Conservation (phyloP, 2,797 vertebrate species). For the Pogonophryne albipinna region DNA sequence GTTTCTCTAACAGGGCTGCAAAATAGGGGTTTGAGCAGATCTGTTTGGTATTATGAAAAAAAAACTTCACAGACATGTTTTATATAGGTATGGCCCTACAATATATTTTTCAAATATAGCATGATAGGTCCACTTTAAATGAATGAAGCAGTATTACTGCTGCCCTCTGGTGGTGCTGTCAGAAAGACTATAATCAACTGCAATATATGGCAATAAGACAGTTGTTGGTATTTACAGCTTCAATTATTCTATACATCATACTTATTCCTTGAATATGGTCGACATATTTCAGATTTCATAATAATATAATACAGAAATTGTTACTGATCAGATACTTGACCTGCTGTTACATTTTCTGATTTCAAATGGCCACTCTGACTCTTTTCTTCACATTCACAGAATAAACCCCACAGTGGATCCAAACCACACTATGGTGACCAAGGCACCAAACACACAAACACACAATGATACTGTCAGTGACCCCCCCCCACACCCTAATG, state of each 20-base stretch:
- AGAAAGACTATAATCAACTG: not conserved
- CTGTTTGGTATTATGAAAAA: too few species aligned
- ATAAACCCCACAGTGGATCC: slow-evolving; percentile 77
- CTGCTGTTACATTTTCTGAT: not conserved
- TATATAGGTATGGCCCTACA: too few species aligned
- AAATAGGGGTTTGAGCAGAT: too few species aligned
- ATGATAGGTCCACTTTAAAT: too few species aligned
- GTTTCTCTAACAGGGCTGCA: too few species aligned
- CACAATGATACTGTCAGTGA: slow-evolving; percentile 80
- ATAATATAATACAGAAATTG: not conserved
- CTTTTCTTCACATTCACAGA: slow-evolving; percentile 70
- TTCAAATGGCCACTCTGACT: not conserved
- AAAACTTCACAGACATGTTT: too few species aligned
- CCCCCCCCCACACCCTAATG: slow-evolving; percentile 65
- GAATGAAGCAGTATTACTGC: not conserved
- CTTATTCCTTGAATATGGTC: not conserved
- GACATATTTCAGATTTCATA: not conserved
- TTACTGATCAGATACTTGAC: not conserved
- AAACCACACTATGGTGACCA: slow-evolving; percentile 75
- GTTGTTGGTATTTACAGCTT: not conserved
- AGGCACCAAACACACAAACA: slow-evolving; percentile 65
- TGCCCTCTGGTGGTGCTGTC: slow-evolving; percentile 11
- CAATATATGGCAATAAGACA: not conserved
- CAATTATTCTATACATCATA: not conserved
- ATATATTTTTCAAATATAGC: too few species aligned